A percentile compares a stretch with the other conserved stretches of the same genome.
phyloP scores from a whole-genome alignment of 2,113 vertebrate species.

The Mirza zaza region DNA sequence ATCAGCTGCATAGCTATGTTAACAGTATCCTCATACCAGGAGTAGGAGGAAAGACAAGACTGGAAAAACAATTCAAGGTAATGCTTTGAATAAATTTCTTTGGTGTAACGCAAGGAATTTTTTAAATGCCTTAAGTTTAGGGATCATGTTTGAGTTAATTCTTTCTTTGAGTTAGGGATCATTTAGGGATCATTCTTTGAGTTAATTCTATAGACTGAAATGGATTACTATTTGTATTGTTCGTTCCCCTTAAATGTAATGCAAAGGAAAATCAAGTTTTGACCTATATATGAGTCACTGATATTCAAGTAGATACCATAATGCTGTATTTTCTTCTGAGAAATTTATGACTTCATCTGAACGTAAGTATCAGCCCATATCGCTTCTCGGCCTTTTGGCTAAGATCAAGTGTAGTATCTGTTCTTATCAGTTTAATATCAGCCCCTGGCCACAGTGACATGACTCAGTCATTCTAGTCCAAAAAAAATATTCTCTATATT shows the following conservation, averaged over 20 bases:
- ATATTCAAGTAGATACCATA: neutral
- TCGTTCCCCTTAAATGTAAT: neutral
- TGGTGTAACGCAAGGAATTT: neutral
- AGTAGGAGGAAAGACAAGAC: conserved; percentile 88
- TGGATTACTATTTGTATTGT: neutral
- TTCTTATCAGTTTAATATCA: too few relatives aligned
- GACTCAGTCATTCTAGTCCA: neutral
- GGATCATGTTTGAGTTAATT: neutral
- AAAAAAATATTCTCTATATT: neutral
- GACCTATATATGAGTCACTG: fast-evolving
- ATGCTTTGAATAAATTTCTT: neutral
- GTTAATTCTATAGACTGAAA: conserved; percentile 2
- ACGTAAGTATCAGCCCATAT: neutral
- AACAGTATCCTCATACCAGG: conserved; percentile 93
- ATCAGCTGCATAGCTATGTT: conserved; percentile 93
- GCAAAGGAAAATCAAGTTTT: neutral
- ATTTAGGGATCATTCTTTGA: too few relatives aligned
- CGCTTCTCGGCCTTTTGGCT: too few relatives aligned
- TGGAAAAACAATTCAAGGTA: conserved; percentile 97
- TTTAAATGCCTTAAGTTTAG: neutral
- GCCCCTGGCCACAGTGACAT: neutral
- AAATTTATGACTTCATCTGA: neutral
- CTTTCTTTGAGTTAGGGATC: neutral
- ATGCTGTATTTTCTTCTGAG: neutral
- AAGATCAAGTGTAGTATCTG: too few relatives aligned